These are phyloP conservation scores for Oligia latruncula DNA, from an alignment of 2,888 invertebrate species.

Conservation along the genomic window DNA sequence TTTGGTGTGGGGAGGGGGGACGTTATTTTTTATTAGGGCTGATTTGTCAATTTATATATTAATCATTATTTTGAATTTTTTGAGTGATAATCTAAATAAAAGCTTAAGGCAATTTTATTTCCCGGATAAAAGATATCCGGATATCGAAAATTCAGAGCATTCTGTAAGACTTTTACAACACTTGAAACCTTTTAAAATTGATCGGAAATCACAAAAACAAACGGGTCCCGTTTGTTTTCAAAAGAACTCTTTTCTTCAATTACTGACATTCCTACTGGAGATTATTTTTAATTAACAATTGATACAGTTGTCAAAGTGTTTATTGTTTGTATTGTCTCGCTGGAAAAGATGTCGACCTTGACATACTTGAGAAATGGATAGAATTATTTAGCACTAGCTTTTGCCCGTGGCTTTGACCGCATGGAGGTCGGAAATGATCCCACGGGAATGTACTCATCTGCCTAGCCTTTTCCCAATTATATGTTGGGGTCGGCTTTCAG, in stretches of 20 bases:
- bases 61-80: background rate
- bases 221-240: background rate
- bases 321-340: conserved; percentile 15
- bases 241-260: background rate
- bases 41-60: too few species aligned
- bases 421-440: background rate
- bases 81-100: background rate
- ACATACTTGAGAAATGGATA: background rate
- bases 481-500: too few species aligned
- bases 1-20: background rate
- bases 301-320: conserved; percentile 6
- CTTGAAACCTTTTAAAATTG: background rate
- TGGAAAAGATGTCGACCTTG: background rate
- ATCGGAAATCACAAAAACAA: conserved; percentile 15
- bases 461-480: too few species aligned
- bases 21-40: background rate
- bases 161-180: background rate
- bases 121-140: background rate
- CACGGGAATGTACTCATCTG: too few species aligned
- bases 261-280: background rate
- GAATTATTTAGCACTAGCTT: background rate
- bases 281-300: conserved; percentile 48
- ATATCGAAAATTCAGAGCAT: background rate
- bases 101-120: background rate
- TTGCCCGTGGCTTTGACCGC: background rate